Evolutionary conservation across 2,888 invertebrate species (phyloP).

Genomic region (Patella ulyssiponensis): DNA sequence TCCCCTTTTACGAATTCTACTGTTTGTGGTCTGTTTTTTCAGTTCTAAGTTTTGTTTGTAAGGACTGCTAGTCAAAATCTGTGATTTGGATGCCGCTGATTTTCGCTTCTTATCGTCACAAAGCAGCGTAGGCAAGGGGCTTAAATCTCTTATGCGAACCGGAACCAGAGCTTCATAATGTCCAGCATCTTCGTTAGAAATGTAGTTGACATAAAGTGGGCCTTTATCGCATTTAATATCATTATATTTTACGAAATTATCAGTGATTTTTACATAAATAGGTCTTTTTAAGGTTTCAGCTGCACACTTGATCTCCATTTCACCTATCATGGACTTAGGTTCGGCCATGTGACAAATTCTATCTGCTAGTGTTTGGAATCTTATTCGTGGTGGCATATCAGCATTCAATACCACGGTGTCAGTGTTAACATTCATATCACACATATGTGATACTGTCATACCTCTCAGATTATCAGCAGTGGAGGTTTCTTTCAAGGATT

Average conservation of each 20-base stretch:
- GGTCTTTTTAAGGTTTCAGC: background rate
- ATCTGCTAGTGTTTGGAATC: background rate
- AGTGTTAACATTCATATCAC: background rate
- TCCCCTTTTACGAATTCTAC: too few relatives aligned
- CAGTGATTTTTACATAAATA: background rate
- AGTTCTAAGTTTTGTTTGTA: background rate
- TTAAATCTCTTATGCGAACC: background rate
- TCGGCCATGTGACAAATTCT: background rate
- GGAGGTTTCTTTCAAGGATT: background rate
- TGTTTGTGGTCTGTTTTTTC: background rate
- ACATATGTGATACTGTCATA: background rate
- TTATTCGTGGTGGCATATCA: background rate
- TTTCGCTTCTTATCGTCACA: background rate
- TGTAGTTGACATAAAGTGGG: background rate
- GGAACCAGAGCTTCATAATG: background rate
- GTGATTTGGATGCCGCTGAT: background rate
- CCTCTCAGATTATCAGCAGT: background rate
- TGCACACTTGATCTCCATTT: background rate
- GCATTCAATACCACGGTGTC: background rate
- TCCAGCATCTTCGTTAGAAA: background rate
- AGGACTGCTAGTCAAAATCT: background rate
- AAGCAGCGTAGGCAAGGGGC: background rate
- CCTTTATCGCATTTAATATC: background rate
- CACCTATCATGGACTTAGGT: background rate
- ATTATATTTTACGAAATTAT: background rate